phyloP scores from a whole-genome alignment of 2,888 invertebrate species.

The Antitype chi region DNA sequence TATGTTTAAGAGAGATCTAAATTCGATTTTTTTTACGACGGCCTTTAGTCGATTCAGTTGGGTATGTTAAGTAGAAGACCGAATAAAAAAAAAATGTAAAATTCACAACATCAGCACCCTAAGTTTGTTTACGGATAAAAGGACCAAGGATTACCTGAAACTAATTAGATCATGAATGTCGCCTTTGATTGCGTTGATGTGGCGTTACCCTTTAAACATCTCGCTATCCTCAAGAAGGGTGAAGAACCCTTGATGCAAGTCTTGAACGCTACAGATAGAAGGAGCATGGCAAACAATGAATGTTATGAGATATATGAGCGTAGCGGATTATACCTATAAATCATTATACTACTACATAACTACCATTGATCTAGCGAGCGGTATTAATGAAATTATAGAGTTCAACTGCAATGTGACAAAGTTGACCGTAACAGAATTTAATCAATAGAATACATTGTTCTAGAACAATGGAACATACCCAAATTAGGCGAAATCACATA shows the following conservation, averaged over 20 bases:
- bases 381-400: background rate
- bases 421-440: background rate
- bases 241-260: background rate
- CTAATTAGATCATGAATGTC: background rate
- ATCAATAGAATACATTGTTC: slow-evolving; percentile 2
- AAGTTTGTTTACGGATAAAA: background rate
- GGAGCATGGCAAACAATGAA: too few species aligned
- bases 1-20: background rate
- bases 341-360: background rate
- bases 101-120: too few species aligned
- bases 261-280: background rate
- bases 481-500: slow-evolving; percentile 44
- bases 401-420: background rate
- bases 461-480: slow-evolving; percentile 40
- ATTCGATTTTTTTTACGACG: background rate
- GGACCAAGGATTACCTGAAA: background rate
- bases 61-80: background rate
- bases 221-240: background rate
- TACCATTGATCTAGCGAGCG: background rate
- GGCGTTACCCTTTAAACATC: background rate
- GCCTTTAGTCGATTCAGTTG: background rate
- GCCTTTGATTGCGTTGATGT: background rate
- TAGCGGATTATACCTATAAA: background rate
- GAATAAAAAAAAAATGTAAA: too few species aligned
- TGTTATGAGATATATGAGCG: background rate